phyloP scores from a whole-genome alignment of 2,797 vertebrate genomes.

The Acanthurus tractus region DNA sequence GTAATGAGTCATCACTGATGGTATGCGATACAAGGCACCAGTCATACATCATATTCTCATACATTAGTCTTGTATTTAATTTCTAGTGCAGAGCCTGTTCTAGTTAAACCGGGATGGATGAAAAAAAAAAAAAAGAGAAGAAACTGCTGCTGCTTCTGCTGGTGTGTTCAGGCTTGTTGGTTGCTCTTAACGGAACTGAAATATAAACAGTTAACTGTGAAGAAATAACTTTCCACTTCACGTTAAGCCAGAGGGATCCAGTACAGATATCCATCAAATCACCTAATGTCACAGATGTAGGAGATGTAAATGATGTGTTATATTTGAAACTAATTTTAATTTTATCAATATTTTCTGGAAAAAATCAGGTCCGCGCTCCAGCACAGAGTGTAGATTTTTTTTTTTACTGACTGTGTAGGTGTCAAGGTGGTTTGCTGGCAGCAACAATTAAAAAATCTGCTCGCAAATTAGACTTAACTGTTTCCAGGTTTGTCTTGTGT shows the following conservation, averaged over 20 bases:
- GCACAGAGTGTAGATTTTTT: neutral
- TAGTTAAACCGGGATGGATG: slow-evolving; percentile 41
- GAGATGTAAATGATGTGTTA: neutral
- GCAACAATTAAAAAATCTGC: slow-evolving; percentile 34
- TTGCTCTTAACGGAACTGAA: slow-evolving; percentile 36
- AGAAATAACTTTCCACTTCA: slow-evolving; percentile 24
- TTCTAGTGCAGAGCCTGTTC: slow-evolving; percentile 35
- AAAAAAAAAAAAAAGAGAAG: slow-evolving; percentile 21
- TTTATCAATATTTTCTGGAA: slow-evolving; percentile 17
- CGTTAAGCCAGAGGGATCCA: slow-evolving; percentile 14
- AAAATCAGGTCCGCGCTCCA: neutral
- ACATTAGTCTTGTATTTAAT: slow-evolving; percentile 46
- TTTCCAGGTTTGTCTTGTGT: slow-evolving; percentile 18
- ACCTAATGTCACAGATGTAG: slow-evolving; percentile 7
- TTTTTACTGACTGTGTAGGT: slow-evolving; percentile 37
- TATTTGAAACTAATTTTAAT: slow-evolving; percentile 2
- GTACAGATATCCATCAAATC: neutral
- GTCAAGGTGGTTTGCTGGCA: slow-evolving; percentile 23
- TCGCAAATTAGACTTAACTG: slow-evolving; percentile 35
- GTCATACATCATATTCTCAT: slow-evolving; percentile 71
- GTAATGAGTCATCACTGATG: slow-evolving; percentile 76
- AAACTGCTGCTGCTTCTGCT: slow-evolving; percentile 9
- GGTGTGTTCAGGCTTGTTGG: slow-evolving; percentile 65
- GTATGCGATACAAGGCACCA: slow-evolving; percentile 70
- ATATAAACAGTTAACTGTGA: slow-evolving; percentile 27